phyloP scores from a whole-genome alignment of 2,797 vertebrate species.

The Sardinella longiceps region DNA sequence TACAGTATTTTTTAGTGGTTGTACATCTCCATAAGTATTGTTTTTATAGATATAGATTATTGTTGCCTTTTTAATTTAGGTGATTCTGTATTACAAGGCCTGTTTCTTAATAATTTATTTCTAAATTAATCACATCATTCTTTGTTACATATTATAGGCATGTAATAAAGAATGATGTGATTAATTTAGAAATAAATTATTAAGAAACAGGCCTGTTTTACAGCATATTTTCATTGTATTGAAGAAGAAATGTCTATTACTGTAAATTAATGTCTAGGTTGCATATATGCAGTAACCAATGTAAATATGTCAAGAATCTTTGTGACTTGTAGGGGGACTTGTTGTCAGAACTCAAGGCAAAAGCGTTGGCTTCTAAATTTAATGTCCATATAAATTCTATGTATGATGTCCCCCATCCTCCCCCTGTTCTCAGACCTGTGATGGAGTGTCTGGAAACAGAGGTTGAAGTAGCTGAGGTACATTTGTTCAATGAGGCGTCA shows the following conservation, averaged over 20 bases:
- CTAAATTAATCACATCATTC: not conserved
- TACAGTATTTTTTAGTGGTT: not conserved
- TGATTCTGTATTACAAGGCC: not conserved
- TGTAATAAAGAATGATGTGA: not conserved
- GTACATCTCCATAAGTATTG: not conserved
- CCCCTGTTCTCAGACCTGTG: constrained; percentile 41
- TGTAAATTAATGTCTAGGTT: not conserved
- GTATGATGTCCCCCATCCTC: constrained; percentile 38
- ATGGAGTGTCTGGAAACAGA: constrained; percentile 68
- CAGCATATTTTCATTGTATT: not conserved
- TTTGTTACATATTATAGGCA: no score
- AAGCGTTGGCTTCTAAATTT: constrained; percentile 68
- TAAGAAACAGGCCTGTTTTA: no score
- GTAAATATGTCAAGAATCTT: not conserved
- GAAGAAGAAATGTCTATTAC: not conserved
- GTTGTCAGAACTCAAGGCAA: constrained; percentile 71
- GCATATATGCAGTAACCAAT: not conserved
- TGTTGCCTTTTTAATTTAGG: not conserved
- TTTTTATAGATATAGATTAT: not conserved
- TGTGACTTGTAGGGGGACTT: constrained; percentile 42
- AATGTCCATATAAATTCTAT: constrained; percentile 22
- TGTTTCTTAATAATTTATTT: not conserved
- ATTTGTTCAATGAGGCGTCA: constrained; percentile 75
- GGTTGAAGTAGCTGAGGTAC: constrained; percentile 65
- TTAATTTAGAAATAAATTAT: not conserved